Evolutionary conservation across 2,797 vertebrate genomes (phyloP).

Genomic region (Todus mexicanus): DNA sequence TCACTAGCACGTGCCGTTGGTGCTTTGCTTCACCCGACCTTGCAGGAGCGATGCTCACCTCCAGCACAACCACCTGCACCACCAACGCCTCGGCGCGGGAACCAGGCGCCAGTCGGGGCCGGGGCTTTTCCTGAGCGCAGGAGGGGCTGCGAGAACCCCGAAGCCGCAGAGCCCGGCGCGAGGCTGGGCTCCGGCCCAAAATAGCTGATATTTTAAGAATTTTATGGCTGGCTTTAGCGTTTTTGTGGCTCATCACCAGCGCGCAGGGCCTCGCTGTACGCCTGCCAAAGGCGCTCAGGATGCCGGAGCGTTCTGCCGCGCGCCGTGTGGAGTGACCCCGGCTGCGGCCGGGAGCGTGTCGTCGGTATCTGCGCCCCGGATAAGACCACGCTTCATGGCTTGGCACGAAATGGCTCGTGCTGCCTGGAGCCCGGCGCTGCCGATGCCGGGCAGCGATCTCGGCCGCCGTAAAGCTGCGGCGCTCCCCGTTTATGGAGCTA

Average conservation of each 20-base stretch:
- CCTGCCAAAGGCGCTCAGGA: neutral
- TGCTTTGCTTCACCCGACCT: neutral
- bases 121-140: too few relatives aligned
- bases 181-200: neutral
- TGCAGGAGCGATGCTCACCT: neutral
- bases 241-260: neutral
- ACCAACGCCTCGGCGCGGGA: neutral
- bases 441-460: neutral
- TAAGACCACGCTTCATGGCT: neutral
- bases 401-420: neutral
- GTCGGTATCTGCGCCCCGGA: neutral
- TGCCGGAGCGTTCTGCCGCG: neutral
- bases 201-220: neutral
- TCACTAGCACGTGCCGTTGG: rapidly evolving
- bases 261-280: neutral
- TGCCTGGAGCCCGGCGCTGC: neutral
- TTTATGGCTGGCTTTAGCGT: neutral
- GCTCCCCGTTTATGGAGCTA: neutral
- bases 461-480: neutral
- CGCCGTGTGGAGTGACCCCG: neutral
- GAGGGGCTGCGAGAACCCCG: too few relatives aligned
- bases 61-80: neutral
- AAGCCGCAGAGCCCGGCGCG: too few relatives aligned
- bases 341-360: too few relatives aligned
- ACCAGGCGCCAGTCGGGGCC: rapidly evolving